These are phyloP conservation scores for Rallus limicola DNA, from an alignment of 2,113 vertebrate genomes.

Conservation along the genomic window DNA sequence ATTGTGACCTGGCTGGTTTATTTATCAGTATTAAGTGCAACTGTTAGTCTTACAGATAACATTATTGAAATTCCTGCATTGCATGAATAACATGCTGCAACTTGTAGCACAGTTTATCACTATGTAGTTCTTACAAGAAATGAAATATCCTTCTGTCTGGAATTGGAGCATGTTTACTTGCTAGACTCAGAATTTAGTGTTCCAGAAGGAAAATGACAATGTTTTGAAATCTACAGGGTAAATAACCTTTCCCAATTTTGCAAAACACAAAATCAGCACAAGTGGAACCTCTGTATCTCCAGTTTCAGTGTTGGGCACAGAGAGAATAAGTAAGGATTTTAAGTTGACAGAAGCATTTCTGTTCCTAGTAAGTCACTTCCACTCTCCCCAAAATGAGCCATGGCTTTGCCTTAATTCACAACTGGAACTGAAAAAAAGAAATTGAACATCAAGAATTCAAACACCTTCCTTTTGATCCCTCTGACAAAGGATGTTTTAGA, in stretches of 20 bases:
- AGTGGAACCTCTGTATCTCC: background rate
- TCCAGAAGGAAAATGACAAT: background rate
- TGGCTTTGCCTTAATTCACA: background rate
- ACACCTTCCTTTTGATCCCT: background rate
- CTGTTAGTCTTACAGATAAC: background rate
- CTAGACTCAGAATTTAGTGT: background rate
- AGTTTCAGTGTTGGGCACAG: background rate
- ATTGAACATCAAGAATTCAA: background rate
- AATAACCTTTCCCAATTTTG: background rate
- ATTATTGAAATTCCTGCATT: slow-evolving; percentile 45
- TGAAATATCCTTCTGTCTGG: background rate
- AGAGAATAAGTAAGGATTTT: background rate
- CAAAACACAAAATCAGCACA: background rate
- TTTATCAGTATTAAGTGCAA: slow-evolving; percentile 42
- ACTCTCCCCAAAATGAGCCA: background rate
- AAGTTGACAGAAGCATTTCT: background rate
- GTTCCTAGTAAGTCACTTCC: background rate
- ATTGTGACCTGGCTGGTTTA: background rate
- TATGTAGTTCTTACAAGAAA: background rate
- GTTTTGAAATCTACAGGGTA: background rate
- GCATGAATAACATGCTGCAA: background rate
- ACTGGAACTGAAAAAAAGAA: background rate
- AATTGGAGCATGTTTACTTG: background rate
- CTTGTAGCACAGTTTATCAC: background rate
- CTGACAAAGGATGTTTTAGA: background rate